Base-by-base conservation (phyloP, 2,113 vertebrate species). In the Camarhynchus parvulus region DNA sequence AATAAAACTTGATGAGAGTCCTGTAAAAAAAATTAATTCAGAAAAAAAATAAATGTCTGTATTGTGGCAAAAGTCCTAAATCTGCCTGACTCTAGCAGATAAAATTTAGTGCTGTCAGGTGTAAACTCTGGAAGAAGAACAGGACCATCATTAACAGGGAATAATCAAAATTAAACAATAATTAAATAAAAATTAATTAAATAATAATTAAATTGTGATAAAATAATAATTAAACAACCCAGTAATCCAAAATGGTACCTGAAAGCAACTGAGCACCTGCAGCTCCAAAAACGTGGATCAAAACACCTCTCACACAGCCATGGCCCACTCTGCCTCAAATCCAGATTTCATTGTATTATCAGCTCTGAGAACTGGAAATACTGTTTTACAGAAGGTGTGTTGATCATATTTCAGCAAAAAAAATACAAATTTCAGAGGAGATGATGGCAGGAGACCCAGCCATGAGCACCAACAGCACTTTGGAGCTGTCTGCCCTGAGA, bases 331-430 rank as follows among this genome's bases (percentile, higher is more conserved):
- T n/a, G 28, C 39, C 52, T 24, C 82, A 6, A 24, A 69, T 25
- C 5, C 20, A 49, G 9, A 27, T 24, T 46, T 62, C 24, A 7
- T 7, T 9, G 1, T 0, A n/a, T 37, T 39, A 47, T 6, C 11
- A 35, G 27, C 12, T 10, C 35, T 55, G 77, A 67, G 63, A 53
- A 33, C 1, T 27, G 12, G 0, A 50, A 25, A 16, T 3, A 4
- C 5, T 10, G 6, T 10, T 47, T 50, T 2, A 14, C 0, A 39
- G 5, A 37, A n/a, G 33, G 17, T 6, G 5, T 6, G 31, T 6
- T 35, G 50, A 13, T 47, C 1, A 0, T 27, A 16, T 80, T 89
- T 66, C 5, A 86, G 53, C 31, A 86, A 33, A 33, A 31, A 31
- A 59, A 42, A 13, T 5, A 4, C 10, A 25, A 14, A 15, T 90